Evolutionary conservation across 2,797 vertebrate genomes (phyloP).

Genomic region (Hippopotamyrus pictus): DNA sequence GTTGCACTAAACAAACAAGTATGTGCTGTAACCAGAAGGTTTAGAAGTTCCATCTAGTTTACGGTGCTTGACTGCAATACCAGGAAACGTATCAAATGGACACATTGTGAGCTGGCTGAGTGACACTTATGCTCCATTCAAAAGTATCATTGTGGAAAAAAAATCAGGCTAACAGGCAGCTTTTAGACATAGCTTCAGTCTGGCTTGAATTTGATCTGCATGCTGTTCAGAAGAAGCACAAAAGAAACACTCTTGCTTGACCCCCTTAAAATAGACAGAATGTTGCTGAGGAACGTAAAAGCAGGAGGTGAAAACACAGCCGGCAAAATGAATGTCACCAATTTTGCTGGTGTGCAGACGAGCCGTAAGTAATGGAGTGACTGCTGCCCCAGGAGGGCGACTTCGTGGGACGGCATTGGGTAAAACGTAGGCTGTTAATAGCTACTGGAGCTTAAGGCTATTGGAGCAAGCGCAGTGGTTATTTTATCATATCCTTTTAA

Average conservation of each 20-base stretch:
- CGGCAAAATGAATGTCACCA: conserved; percentile 54
- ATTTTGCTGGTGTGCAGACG: conserved; percentile 43
- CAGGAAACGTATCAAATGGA: neutral
- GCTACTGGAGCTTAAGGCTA: neutral
- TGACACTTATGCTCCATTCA: neutral
- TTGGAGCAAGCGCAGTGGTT: neutral
- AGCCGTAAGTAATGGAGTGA: conserved; percentile 47
- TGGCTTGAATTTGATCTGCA: neutral
- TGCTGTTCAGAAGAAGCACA: conserved; percentile 3
- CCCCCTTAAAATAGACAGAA: conserved; percentile 55
- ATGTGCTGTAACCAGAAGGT: neutral
- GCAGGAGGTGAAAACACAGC: conserved; percentile 55
- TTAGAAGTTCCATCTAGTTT: neutral
- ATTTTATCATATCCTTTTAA: neutral
- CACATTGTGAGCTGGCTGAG: neutral
- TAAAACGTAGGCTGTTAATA: neutral
- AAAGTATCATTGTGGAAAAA: neutral
- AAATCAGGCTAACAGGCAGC: neutral
- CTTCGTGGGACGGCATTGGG: conserved; percentile 27
- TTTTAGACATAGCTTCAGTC: neutral
- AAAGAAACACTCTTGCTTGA: neutral
- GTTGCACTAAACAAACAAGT: neutral
- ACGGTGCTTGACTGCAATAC: neutral
- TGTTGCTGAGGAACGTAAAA: conserved; percentile 36
- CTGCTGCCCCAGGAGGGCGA: conserved; percentile 39